A percentile compares a stretch with the other conserved stretches of the same genome.
Conservation (phyloP, 2,888 invertebrate genomes). For the Mimumesa dahlbomi region DNA sequence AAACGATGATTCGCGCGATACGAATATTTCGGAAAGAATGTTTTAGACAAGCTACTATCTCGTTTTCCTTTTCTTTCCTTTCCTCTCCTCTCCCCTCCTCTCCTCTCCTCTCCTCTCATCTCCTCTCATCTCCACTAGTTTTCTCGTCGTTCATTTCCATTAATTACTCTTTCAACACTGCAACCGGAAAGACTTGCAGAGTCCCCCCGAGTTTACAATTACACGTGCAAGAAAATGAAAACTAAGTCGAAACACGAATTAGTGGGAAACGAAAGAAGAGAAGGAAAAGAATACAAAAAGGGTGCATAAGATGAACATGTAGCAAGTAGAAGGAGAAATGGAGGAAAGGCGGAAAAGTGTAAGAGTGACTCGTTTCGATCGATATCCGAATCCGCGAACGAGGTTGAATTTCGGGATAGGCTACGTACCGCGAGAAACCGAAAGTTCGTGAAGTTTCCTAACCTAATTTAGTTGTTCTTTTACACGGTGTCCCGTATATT, state of each 20-base stretch:
- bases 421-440: conserved; percentile 43
- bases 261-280: no score
- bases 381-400: not conserved
- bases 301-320: not conserved
- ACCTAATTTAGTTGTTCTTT: conserved; percentile 54
- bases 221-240: no score
- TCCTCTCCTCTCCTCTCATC: no score
- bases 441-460: conserved; percentile 52
- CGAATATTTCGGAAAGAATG: conserved; percentile 63
- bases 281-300: not conserved
- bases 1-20: conserved; percentile 75
- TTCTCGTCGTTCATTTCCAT: no score
- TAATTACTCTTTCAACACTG: no score
- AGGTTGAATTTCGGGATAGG: conserved; percentile 1
- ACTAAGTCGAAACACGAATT: not conserved
- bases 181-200: no score
- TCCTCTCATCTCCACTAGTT: no score
- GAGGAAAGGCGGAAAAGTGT: not conserved
- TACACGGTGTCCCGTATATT: conserved; percentile 61
- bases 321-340: conserved; percentile 1
- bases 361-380: not conserved
- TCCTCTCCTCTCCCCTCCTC: no score
- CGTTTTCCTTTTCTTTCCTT: no score
- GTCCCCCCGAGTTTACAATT: no score
- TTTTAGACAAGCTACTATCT: no score